Conservation (phyloP, 2,113 vertebrate species). For the Triplophysa rosa region DNA sequence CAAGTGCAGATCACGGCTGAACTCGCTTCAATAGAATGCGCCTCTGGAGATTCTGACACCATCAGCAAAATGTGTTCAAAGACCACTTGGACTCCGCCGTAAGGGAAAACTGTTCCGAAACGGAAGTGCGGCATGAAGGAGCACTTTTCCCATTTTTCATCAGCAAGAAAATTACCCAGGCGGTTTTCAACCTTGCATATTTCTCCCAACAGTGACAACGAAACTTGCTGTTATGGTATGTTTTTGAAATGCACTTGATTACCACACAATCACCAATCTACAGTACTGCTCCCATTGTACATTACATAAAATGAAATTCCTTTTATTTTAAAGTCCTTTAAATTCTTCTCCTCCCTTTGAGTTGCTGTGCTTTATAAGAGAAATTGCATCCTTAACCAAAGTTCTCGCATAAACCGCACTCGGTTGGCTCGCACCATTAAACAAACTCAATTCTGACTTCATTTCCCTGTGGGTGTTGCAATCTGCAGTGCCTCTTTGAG, state of each 20-base stretch:
- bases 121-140: slow-evolving; percentile 42
- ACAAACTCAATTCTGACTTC: slow-evolving; percentile 40
- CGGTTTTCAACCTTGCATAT: slow-evolving; percentile 28
- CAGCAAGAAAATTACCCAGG: slow-evolving; percentile 28
- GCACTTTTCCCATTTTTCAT: slow-evolving; percentile 24
- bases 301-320: no score
- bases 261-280: not conserved
- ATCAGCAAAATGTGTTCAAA: slow-evolving; percentile 28
- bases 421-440: slow-evolving; percentile 41
- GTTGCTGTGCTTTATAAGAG: not conserved
- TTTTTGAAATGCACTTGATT: slow-evolving; percentile 30
- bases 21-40: not conserved
- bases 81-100: slow-evolving; percentile 13
- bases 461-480: slow-evolving; percentile 46
- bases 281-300: not conserved
- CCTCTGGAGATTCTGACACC: not conserved
- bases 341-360: slow-evolving; percentile 19
- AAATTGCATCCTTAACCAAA: slow-evolving; percentile 20
- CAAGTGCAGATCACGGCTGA: slow-evolving; percentile 38
- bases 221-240: slow-evolving; percentile 17
- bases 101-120: slow-evolving; percentile 23
- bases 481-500: slow-evolving; percentile 45
- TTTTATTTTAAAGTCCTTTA: not conserved
- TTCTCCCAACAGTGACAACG: slow-evolving; percentile 15
- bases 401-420: slow-evolving; percentile 24